These are phyloP conservation scores for Cottoperca gobio DNA, from an alignment of 2,797 vertebrate species.

Conservation along the genomic window DNA sequence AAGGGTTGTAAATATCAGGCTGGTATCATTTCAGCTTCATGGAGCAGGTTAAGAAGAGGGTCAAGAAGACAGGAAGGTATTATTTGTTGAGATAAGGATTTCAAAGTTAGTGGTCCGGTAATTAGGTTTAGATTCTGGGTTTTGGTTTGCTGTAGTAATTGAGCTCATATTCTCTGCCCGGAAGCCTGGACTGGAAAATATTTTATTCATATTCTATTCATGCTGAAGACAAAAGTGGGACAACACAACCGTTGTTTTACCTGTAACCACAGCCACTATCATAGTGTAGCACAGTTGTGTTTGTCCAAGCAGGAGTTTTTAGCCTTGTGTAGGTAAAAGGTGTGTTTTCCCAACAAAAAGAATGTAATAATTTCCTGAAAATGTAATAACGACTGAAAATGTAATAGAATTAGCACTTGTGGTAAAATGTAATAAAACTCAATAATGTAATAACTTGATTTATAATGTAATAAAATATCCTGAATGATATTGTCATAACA, in stretches of 20 bases:
- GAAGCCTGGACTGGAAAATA: neutral
- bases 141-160: slow-evolving; percentile 6
- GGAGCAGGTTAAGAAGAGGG: slow-evolving; percentile 34
- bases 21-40: slow-evolving; percentile 46
- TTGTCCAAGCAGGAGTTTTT: neutral
- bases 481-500: too few relatives aligned
- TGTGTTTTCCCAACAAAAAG: too few relatives aligned
- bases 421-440: too few relatives aligned
- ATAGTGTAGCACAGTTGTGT: neutral
- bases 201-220: slow-evolving; percentile 4
- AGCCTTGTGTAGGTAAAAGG: neutral
- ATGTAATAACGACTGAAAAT: too few relatives aligned
- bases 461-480: too few relatives aligned
- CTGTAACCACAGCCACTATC: slow-evolving; percentile 4
- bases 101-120: slow-evolving; percentile 10
- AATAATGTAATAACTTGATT: too few relatives aligned
- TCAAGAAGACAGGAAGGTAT: slow-evolving; percentile 27
- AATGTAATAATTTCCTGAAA: too few relatives aligned
- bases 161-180: neutral
- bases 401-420: too few relatives aligned
- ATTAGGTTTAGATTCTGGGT: slow-evolving; percentile 11
- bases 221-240: neutral
- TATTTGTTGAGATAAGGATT: slow-evolving; percentile 20
- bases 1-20: slow-evolving; percentile 66
- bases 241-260: slow-evolving; percentile 6